A percentile compares a stretch with the other conserved stretches of the same genome.
Conservation (phyloP, 2,113 vertebrate genomes). For the Willisornis vidua region DNA sequence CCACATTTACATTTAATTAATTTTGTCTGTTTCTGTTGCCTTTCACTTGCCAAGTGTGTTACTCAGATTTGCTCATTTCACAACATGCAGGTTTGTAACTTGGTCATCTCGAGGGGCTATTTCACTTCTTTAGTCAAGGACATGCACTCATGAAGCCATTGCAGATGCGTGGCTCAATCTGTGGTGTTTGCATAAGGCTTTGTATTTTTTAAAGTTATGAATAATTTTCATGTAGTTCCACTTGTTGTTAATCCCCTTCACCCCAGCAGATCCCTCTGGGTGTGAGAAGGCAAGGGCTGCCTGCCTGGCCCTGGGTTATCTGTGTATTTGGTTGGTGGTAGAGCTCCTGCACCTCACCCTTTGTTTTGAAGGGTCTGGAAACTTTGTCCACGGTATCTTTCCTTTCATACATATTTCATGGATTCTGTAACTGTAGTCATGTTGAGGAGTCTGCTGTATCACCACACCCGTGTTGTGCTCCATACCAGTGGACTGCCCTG, state of each 20-base stretch:
- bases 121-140: background rate
- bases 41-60: background rate
- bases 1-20: background rate
- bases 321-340: background rate
- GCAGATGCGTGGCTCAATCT: background rate
- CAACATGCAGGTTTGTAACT: background rate
- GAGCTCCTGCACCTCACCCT: background rate
- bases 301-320: background rate
- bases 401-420: background rate
- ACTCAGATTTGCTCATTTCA: background rate
- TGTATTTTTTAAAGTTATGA: background rate
- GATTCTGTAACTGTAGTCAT: background rate
- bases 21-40: background rate
- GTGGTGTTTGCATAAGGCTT: background rate
- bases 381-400: background rate
- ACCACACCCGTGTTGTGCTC: background rate
- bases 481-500: accelerated
- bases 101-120: background rate
- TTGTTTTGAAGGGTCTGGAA: background rate
- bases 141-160: background rate
- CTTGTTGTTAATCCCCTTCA: background rate
- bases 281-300: accelerated
- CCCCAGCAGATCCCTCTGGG: background rate
- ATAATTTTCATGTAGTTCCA: background rate
- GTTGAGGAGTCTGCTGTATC: background rate